These are phyloP conservation scores for Drosophila anceps DNA, from an alignment of 2,888 invertebrate species.

Conservation along the genomic window DNA sequence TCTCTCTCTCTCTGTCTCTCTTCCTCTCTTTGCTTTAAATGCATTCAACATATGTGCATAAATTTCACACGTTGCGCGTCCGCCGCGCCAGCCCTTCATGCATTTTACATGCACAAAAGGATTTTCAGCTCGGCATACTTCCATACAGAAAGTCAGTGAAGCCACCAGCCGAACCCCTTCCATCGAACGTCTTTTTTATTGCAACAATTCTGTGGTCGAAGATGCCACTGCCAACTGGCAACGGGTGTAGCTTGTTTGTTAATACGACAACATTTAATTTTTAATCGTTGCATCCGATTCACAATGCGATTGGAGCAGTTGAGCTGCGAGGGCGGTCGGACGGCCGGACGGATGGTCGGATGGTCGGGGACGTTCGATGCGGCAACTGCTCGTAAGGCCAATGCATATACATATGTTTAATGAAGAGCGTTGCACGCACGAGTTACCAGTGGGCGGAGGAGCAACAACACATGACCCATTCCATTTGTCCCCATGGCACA, in stretches of 20 bases:
- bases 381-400: constrained; percentile 50
- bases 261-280: constrained; percentile 80
- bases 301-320: constrained; percentile 29
- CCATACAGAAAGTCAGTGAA: constrained; percentile 33
- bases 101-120: constrained; percentile 75
- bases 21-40: constrained; percentile 47
- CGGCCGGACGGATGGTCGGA: too few species aligned
- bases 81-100: constrained; percentile 53
- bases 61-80: constrained; percentile 76
- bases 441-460: constrained; percentile 34
- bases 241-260: constrained; percentile 66
- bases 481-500: constrained; percentile 3
- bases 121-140: constrained; percentile 52
- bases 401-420: constrained; percentile 74
- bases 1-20: background rate
- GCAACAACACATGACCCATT: background rate
- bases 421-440: constrained; percentile 69
- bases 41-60: constrained; percentile 79
- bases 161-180: background rate
- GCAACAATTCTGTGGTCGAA: constrained; percentile 46
- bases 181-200: constrained; percentile 11
- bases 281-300: constrained; percentile 74
- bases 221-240: constrained; percentile 40
- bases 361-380: background rate
- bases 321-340: background rate